Evolutionary conservation across 2,797 vertebrate species (phyloP).

Genomic region (Momotus momota): DNA sequence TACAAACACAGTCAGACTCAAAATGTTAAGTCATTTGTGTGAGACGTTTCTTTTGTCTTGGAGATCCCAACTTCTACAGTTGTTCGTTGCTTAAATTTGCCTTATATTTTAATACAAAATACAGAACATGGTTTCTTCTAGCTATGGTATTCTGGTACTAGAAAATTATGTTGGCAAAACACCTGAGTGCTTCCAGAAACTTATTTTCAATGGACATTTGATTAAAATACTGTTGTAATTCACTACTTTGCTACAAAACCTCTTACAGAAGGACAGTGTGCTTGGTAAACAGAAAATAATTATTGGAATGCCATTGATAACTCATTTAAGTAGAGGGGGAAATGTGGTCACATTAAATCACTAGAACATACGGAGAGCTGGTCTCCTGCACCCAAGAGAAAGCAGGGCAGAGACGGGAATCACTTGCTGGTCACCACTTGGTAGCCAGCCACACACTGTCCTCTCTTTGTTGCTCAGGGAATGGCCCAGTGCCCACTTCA

Average conservation of each 20-base stretch:
- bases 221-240: background rate
- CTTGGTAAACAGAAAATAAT: background rate
- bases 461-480: background rate
- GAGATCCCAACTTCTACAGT: background rate
- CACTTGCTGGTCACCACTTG: background rate
- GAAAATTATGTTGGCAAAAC: background rate
- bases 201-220: background rate
- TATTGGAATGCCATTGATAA: background rate
- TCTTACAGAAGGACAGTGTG: background rate
- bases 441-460: background rate
- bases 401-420: fast-evolving
- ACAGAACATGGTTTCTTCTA: background rate
- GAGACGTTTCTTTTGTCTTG: background rate
- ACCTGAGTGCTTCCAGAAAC: background rate
- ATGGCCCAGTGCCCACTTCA: background rate
- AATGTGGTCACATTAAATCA: background rate
- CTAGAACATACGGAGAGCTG: background rate
- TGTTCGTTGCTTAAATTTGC: background rate
- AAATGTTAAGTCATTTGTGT: background rate
- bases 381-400: background rate
- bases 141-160: background rate
- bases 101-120: background rate
- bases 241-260: background rate
- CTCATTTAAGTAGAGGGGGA: background rate
- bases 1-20: background rate